A percentile compares a stretch with the other conserved stretches of the same genome.
phyloP scores from a whole-genome alignment of 1,140 invertebrate species.

The silkworm (Bombyx mori) region DNA sequence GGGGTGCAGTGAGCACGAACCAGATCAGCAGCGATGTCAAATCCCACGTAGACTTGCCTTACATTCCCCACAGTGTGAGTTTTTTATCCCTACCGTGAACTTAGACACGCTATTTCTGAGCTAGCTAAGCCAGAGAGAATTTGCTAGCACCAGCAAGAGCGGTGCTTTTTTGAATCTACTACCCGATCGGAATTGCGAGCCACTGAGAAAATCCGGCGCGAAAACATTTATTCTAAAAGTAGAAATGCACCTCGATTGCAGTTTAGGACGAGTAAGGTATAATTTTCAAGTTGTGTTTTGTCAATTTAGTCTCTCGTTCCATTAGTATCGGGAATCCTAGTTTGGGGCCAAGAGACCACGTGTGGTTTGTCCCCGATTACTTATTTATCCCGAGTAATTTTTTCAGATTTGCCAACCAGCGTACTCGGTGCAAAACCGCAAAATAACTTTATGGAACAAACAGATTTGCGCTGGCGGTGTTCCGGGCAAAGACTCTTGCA shows the following conservation, averaged over 20 bases:
- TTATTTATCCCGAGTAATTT: not conserved
- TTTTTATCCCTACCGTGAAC: not conserved
- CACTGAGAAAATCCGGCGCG: too few species aligned
- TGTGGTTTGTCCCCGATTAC: too few species aligned
- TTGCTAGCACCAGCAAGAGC: too few species aligned
- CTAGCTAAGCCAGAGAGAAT: conserved; percentile 3
- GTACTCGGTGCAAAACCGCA: conserved; percentile 39
- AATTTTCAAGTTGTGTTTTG: too few species aligned
- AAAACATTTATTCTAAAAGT: not conserved
- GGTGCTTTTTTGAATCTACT: too few species aligned
- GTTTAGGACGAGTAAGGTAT: too few species aligned
- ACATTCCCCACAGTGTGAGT: conserved; percentile 17
- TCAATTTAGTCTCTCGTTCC: too few species aligned
- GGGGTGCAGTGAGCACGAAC: conserved; percentile 72
- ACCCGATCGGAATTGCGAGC: too few species aligned
- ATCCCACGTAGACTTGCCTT: conserved; percentile 32
- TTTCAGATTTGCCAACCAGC: conserved; percentile 67
- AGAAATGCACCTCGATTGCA: too few species aligned
- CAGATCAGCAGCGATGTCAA: conserved; percentile 45
- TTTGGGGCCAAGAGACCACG: too few species aligned
- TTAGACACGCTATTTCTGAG: not conserved
- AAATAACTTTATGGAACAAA: conserved; percentile 44
- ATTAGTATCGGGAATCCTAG: too few species aligned
- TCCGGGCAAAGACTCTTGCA: conserved; percentile 51
- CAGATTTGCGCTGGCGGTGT: conserved; percentile 51